These are phyloP conservation scores for Pseudochaenichthys georgianus DNA, from an alignment of 2,797 vertebrate species.

Conservation along the genomic window DNA sequence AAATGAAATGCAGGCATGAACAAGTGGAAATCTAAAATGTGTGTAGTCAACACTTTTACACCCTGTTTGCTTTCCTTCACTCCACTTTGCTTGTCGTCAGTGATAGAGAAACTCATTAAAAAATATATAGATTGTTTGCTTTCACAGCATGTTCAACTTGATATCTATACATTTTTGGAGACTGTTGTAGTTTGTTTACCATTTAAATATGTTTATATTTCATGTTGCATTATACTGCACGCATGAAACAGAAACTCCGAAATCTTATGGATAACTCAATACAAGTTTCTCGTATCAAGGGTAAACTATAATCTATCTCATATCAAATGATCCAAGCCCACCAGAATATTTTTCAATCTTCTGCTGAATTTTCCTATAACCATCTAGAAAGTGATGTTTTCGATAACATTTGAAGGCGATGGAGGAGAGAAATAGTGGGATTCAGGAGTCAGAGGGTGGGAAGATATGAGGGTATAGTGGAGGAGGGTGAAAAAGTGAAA, in stretches of 20 bases:
- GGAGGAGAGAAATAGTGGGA: conserved; percentile 58
- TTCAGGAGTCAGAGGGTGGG: conserved; percentile 47
- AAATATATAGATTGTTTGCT: conserved; percentile 29
- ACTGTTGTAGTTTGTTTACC: neutral
- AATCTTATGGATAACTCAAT: conserved; percentile 14
- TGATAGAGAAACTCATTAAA: conserved; percentile 27
- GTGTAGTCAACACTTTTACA: conserved; percentile 22
- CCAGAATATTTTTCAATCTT: conserved; percentile 34
- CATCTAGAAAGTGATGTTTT: conserved; percentile 48
- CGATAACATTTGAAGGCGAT: conserved; percentile 51
- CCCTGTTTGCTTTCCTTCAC: conserved; percentile 17
- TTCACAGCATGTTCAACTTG: conserved; percentile 32
- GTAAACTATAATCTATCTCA: conserved; percentile 28
- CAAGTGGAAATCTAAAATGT: conserved; percentile 23
- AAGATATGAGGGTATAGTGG: conserved; percentile 53
- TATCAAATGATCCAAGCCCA: conserved; percentile 13
- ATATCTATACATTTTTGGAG: conserved; percentile 4
- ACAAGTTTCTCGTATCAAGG: conserved; percentile 21
- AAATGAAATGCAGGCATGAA: conserved; percentile 24
- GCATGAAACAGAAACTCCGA: conserved; percentile 21
- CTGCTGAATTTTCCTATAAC: conserved; percentile 44
- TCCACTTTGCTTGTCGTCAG: conserved; percentile 21
- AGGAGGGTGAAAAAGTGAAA: conserved; percentile 65
- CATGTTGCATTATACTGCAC: conserved; percentile 38
- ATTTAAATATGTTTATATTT: conserved; percentile 29